Conservation (phyloP, 2,797 vertebrate species). For the Dermochelys coriacea region DNA sequence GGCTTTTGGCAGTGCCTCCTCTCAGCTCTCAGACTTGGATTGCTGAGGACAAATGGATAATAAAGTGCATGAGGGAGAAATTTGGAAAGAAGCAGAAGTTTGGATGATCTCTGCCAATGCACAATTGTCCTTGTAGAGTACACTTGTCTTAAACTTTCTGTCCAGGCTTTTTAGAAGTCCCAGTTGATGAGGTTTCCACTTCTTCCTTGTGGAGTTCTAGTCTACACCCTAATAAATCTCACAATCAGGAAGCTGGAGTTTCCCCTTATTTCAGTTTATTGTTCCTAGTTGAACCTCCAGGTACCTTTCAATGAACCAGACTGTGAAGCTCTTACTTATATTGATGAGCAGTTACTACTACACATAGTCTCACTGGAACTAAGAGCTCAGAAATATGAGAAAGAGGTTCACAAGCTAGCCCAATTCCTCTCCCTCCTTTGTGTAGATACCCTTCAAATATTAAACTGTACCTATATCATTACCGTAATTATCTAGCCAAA, state of each 20-base stretch:
- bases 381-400: not conserved
- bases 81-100: not conserved
- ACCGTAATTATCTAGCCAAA: not conserved
- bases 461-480: not conserved
- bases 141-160: not conserved
- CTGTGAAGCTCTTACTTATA: not conserved
- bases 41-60: rapidly evolving
- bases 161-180: not conserved
- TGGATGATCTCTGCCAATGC: not conserved
- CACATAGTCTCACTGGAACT: not conserved
- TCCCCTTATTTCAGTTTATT: not conserved
- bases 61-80: not conserved
- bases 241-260: not conserved
- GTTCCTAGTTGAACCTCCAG: not conserved
- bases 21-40: not conserved
- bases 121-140: not conserved
- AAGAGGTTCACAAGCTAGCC: not conserved
- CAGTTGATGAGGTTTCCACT: not conserved
- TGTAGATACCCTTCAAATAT: not conserved
- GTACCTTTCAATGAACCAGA: not conserved
- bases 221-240: not conserved
- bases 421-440: not conserved
- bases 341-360: not conserved
- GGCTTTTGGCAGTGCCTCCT: not conserved
- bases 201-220: not conserved